Evolutionary conservation across 2,113 vertebrate genomes (phyloP), one percentile per base, ranked within the genome.

Genomic region (Leuciscus idus): DNA sequence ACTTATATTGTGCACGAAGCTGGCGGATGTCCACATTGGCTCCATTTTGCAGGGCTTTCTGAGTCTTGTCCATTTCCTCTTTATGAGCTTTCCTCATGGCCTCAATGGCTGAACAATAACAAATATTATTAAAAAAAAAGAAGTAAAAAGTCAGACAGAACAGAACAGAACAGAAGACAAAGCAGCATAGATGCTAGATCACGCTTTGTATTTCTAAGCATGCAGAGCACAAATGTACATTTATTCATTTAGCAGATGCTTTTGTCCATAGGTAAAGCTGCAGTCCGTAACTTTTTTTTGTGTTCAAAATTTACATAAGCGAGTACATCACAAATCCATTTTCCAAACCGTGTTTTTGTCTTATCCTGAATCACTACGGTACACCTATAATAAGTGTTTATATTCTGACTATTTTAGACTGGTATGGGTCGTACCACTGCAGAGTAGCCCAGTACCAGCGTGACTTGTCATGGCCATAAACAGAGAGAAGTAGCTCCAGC

Each of bases 21-120:
- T 95, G 95, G 81, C 95, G 93, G 0, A 96, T 89, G 87, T 99
- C 97, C 0, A 95, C 93, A 0, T 93, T 97, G 91, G 95, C 92
- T 30, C 94, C 96, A 92, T 94, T 96, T 86, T 94, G 95, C 91
- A 96, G 96, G 48, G 95, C 95, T 52, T 95, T 94, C 61, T 95
- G 94, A 75, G 93, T 95, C 89, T 95, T 98, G 91, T 97, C 96
- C 91, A 98, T 88, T 91, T 99, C 97, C 86, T 97, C 95, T 23
- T 96, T 95, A 89, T 99, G 97, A 0, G 96, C 96, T 1, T 97
- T 97, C 91, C 96, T 97, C 96, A 99, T 97, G 81, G 97, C 97
- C 88, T 97, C 97, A 0, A 99, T 98, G 64, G 97, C 98, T 99
- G 91, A 0, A 57, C 28, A 83, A 33, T 23, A 78, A 12, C 4